Evolutionary conservation across 2,797 vertebrate genomes (phyloP).

Genomic region (Argyrosomus regius): DNA sequence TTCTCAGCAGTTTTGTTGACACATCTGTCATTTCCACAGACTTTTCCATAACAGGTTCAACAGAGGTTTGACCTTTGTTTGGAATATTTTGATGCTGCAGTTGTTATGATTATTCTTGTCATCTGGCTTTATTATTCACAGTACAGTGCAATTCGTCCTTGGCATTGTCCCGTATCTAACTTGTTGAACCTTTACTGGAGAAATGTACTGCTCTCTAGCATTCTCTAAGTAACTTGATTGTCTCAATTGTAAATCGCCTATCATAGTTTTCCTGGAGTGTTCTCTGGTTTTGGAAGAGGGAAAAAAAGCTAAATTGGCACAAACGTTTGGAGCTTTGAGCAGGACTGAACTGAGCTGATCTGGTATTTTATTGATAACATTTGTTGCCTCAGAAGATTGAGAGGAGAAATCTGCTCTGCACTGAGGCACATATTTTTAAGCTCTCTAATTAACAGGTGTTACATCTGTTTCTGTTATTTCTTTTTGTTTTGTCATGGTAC

Average conservation of each 20-base stretch:
- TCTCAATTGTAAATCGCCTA: not conserved
- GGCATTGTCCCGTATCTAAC: not conserved
- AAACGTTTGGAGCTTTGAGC: conserved; percentile 28
- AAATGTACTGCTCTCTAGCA: not conserved
- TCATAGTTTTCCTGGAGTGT: conserved; percentile 8
- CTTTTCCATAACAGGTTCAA: conserved; percentile 34
- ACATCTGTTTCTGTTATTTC: conserved; percentile 24
- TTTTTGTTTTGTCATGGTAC: conserved; percentile 2
- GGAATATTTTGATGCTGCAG: conserved; percentile 8
- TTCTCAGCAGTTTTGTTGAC: conserved; percentile 45
- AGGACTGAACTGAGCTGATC: conserved; percentile 8
- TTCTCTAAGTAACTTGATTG: conserved; percentile 10
- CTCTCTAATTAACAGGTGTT: conserved; percentile 28
- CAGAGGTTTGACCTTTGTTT: conserved; percentile 19
- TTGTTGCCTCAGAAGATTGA: conserved; percentile 26
- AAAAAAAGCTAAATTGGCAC: conserved; percentile 5
- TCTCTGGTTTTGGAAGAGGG: not conserved
- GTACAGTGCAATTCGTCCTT: conserved; percentile 1
- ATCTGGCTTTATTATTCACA: conserved; percentile 11
- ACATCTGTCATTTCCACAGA: conserved; percentile 44
- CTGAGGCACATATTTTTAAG: conserved; percentile 8
- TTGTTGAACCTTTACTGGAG: conserved; percentile 18
- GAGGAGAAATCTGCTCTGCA: conserved; percentile 3
- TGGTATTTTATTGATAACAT: conserved; percentile 36
- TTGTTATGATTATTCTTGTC: conserved; percentile 25